These are phyloP conservation scores for Rhinopithecus roxellana DNA, from an alignment of 2,113 vertebrate species.

Conservation along the genomic window DNA sequence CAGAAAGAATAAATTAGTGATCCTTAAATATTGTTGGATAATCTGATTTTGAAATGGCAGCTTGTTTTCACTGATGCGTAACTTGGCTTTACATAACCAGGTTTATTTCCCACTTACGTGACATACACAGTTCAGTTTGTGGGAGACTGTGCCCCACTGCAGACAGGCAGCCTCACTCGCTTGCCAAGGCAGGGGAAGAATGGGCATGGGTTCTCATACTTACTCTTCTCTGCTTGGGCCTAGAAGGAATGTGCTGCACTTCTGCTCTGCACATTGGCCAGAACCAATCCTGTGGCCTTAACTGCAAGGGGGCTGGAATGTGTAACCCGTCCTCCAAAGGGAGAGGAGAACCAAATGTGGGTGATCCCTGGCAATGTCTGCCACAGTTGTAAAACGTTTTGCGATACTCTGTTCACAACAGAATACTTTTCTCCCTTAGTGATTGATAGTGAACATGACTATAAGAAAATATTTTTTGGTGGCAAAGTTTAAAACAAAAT, in stretches of 20 bases:
- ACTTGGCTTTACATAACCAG: not conserved
- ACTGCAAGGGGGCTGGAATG: not conserved
- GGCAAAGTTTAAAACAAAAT: constrained; percentile 8
- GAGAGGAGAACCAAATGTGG: not conserved
- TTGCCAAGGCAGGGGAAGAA: not conserved
- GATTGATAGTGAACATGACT: not conserved
- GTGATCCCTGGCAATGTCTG: not conserved
- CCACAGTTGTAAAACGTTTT: not conserved
- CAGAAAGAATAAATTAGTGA: not conserved
- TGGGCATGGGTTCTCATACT: not conserved
- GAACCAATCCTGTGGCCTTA: not conserved
- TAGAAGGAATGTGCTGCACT: not conserved
- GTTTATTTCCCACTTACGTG: not conserved
- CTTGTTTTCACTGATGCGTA: not conserved
- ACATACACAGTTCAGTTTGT: too few species aligned
- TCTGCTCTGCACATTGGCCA: not conserved
- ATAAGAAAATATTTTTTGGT: not conserved
- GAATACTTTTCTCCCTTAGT: not conserved
- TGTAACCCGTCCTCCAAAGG: not conserved
- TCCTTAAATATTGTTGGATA: not conserved
- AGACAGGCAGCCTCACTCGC: not conserved
- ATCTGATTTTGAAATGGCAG: not conserved
- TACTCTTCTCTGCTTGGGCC: not conserved
- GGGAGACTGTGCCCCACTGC: not conserved
- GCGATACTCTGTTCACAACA: not conserved